Percentiles rank a stretch among this genome's conserved stretches.
phyloP scores from a whole-genome alignment of 2,797 vertebrate species.

The Eutrigla gurnardus region DNA sequence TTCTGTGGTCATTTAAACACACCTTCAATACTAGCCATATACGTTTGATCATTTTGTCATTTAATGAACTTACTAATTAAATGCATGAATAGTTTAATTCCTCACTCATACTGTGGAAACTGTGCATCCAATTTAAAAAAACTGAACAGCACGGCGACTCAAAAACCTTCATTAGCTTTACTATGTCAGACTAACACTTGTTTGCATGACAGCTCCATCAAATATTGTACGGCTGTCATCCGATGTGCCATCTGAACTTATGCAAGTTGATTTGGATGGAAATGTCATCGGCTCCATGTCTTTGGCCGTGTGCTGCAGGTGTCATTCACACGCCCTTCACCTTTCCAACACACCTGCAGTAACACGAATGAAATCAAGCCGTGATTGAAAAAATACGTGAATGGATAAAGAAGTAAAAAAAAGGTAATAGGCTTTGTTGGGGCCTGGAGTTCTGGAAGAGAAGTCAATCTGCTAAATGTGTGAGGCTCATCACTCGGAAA shows the following conservation, averaged over 20 bases:
- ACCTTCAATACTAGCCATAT: neutral
- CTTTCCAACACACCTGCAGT: conserved; percentile 27
- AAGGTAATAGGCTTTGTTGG: conserved; percentile 64
- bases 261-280: neutral
- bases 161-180: conserved; percentile 15
- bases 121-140: conserved; percentile 24
- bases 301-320: conserved; percentile 1
- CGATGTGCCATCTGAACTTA: conserved; percentile 18
- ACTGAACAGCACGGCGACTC: conserved; percentile 21
- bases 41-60: conserved; percentile 39
- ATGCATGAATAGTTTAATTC: conserved; percentile 25
- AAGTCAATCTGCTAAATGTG: conserved; percentile 76
- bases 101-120: neutral
- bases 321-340: conserved; percentile 51
- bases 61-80: conserved; percentile 24
- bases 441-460: conserved; percentile 33
- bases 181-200: neutral
- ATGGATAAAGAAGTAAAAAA: conserved; percentile 42
- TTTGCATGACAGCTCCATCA: conserved; percentile 34
- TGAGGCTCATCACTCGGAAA: conserved; percentile 70
- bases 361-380: conserved; percentile 29
- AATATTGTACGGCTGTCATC: conserved; percentile 12
- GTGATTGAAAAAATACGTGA: conserved; percentile 50
- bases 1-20: neutral
- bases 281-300: neutral